phyloP scores from a whole-genome alignment of 2,113 vertebrate species.

The Crocuta crocuta region DNA sequence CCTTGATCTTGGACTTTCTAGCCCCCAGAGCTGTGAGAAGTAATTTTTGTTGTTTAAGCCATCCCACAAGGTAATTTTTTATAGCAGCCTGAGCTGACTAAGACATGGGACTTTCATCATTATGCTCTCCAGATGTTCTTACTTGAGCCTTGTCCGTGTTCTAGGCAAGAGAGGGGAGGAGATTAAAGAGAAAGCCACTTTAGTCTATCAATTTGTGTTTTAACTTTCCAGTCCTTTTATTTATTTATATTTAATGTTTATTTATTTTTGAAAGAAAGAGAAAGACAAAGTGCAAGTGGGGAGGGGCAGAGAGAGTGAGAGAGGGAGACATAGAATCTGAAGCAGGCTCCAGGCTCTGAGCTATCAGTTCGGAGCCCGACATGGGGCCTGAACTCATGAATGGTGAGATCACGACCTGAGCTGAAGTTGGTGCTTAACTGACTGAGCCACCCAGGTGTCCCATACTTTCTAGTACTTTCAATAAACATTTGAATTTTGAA shows the following conservation, averaged over 20 bases:
- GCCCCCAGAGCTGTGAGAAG: background rate
- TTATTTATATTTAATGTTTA: no score
- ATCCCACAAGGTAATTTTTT: background rate
- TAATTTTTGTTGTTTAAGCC: background rate
- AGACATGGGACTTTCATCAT: background rate
- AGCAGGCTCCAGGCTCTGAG: no score
- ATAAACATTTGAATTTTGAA: background rate
- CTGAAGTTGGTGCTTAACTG: no score
- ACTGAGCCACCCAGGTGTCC: no score
- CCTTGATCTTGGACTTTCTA: background rate
- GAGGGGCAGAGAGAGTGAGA: no score
- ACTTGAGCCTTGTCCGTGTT: background rate
- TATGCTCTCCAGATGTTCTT: background rate
- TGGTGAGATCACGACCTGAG: no score
- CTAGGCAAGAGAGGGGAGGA: background rate
- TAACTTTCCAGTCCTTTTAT: background rate
- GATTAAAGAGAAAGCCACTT: background rate
- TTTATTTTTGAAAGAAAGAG: no score
- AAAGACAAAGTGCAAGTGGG: no score
- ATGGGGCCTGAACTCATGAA: no score
- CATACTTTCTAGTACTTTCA: background rate
- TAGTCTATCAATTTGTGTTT: background rate
- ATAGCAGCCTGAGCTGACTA: background rate
- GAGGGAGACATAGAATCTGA: no score
- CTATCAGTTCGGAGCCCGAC: no score